Conservation (phyloP, 2,113 vertebrate genomes). For the Cnemophilus loriae region DNA sequence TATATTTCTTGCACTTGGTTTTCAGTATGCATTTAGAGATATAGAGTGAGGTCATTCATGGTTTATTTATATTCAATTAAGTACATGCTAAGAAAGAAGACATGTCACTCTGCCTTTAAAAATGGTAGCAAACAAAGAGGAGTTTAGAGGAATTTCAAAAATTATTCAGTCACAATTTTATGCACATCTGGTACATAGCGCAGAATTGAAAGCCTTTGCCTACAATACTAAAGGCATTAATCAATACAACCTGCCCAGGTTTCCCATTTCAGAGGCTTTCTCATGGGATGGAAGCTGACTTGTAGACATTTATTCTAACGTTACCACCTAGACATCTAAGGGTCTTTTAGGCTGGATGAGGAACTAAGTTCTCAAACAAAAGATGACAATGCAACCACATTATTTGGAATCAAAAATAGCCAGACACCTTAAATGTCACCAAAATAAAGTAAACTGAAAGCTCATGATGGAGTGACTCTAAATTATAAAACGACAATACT, state of each 20-base stretch:
- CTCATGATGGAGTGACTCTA: not conserved
- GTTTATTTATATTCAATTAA: constrained; percentile 2
- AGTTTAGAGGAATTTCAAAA: not conserved
- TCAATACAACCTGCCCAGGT: not conserved
- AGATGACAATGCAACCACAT: not conserved
- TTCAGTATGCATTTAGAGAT: not conserved
- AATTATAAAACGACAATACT: not conserved
- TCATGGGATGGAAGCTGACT: not conserved
- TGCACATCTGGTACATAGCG: not conserved
- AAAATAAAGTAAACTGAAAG: not conserved
- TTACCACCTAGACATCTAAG: not conserved
- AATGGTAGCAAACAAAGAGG: not conserved
- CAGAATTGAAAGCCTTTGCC: not conserved
- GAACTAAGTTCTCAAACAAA: not conserved
- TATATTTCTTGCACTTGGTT: not conserved
- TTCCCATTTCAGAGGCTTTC: not conserved
- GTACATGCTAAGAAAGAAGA: not conserved
- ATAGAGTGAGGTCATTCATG: not conserved
- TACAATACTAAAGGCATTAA: not conserved
- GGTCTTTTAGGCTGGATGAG: not conserved
- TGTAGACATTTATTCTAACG: not conserved
- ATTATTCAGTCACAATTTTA: not conserved
- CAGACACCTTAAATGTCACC: not conserved
- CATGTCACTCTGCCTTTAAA: not conserved
- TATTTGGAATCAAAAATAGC: not conserved